A percentile compares a stretch with the other conserved stretches of the same genome.
These are phyloP conservation scores for Lutjanus campechanus DNA, from an alignment of 2,797 vertebrate genomes.

Conservation along the genomic window DNA sequence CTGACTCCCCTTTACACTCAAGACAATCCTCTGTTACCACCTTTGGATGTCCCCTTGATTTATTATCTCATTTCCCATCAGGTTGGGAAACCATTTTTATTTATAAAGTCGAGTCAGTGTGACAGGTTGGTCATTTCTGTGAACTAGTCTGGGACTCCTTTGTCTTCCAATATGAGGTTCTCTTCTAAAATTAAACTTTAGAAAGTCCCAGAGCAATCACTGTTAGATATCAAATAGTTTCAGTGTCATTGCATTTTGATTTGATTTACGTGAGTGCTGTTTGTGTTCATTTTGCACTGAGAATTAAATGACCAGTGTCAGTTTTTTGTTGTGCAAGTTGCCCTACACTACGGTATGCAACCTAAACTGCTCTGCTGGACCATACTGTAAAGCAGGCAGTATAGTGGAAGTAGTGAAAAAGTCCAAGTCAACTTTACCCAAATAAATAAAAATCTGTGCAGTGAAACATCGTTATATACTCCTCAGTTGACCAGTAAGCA, in stretches of 20 bases:
- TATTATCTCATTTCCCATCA: slow-evolving; percentile 37
- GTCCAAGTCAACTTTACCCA: slow-evolving; percentile 18
- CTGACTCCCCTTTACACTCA: slow-evolving; percentile 17
- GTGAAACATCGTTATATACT: slow-evolving; percentile 61
- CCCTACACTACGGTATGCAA: not conserved
- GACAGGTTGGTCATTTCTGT: slow-evolving; percentile 44
- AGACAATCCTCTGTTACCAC: not conserved
- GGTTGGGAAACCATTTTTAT: slow-evolving; percentile 39
- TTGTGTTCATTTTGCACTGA: slow-evolving; percentile 6
- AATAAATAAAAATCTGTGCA: slow-evolving; percentile 43
- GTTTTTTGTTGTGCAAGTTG: not conserved
- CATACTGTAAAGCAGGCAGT: not conserved
- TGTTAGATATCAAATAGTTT: not conserved
- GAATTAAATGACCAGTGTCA: not conserved
- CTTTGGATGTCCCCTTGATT: slow-evolving; percentile 23
- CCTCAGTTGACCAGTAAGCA: slow-evolving; percentile 58
- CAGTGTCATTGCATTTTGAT: not conserved
- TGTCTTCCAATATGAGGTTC: slow-evolving; percentile 32
- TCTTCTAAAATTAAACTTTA: slow-evolving; percentile 22
- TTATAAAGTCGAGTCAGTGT: slow-evolving; percentile 37
- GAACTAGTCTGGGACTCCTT: slow-evolving; percentile 32
- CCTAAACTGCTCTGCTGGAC: not conserved
- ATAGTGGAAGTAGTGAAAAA: slow-evolving; percentile 19
- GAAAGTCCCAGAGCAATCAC: not conserved
- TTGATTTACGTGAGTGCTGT: not conserved